phyloP scores from a whole-genome alignment of 2,113 vertebrate species.

The Cathartes aura region DNA sequence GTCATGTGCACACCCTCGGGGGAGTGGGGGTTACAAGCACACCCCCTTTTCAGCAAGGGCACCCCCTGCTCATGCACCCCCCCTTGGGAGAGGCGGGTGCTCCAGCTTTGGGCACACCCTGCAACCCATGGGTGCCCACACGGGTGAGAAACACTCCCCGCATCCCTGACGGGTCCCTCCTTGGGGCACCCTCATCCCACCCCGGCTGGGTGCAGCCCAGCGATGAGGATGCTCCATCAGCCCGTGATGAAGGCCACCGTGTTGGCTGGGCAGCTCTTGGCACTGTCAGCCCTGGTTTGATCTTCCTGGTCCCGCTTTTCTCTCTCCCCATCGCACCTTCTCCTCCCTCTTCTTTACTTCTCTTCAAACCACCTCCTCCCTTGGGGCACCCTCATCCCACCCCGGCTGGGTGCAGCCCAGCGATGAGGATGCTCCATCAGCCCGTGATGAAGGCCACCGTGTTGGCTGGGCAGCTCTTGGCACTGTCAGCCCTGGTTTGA shows the following conservation, averaged over 20 bases:
- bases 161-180: rapidly evolving
- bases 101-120: background rate
- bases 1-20: rapidly evolving
- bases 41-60: background rate
- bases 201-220: background rate
- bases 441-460: rapidly evolving
- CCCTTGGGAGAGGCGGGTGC: background rate
- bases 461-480: background rate
- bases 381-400: background rate
- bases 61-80: background rate
- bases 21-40: background rate
- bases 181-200: background rate
- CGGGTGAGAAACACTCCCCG: background rate
- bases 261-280: background rate
- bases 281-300: background rate
- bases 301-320: background rate
- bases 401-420: background rate
- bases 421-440: background rate
- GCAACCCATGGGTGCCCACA: background rate
- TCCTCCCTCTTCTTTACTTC: background rate
- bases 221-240: background rate
- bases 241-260: rapidly evolving
- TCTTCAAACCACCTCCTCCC: background rate
- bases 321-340: background rate
- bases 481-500: background rate